Base-by-base conservation (phyloP, 2,888 invertebrate species). In the Exephanes ischioxanthus region DNA sequence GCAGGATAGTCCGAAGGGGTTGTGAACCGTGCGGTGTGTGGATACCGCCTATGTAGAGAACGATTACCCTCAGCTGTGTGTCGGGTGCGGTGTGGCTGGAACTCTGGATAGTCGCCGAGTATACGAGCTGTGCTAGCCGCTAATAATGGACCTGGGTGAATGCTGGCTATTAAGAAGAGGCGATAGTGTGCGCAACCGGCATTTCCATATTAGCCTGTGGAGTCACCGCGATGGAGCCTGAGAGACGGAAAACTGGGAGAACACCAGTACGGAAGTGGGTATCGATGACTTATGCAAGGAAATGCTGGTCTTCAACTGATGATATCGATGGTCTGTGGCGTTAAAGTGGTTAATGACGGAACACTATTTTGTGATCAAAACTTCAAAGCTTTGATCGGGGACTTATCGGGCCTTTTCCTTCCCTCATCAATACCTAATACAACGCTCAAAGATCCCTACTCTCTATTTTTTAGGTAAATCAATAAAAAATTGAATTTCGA, bases 101-200 rank as follows among this genome's bases (percentile, higher is more conserved):
- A 77, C 71, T 58, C 58, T 61, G 26, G 61, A 30, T 70, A 68
- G 58, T 55, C n/a, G 26, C 68, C 41, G 66, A 51, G 58, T 22
- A 61, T 22, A 26, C 26, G 61, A 61, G 55, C 58, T 63, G 26
- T 67, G 53, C 22, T 71, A 71, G 82, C 79, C 66, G 82, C 82
- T 85, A 85, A 85, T 85, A 82, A 85, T 75, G 82, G 79, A 41
- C 55, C 45, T 71, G 55, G 75, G 68, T 67, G 67, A 82, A 82
- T 82, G 75, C 71, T 68, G 77, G 82, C 82, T 85, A 85, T 85
- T 85, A 85, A 82, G 75, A 81, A 22, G 75, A 81, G 66, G 41
- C 58, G 79, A 82, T 79, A 80, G 82, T 75, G 79, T 67, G 79
- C 61, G 58, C 19, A 45, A 48, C 41, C 66, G 41, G 14, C 16